Base-by-base conservation (phyloP, 2,113 vertebrate species). In the Rissa tridactyla region DNA sequence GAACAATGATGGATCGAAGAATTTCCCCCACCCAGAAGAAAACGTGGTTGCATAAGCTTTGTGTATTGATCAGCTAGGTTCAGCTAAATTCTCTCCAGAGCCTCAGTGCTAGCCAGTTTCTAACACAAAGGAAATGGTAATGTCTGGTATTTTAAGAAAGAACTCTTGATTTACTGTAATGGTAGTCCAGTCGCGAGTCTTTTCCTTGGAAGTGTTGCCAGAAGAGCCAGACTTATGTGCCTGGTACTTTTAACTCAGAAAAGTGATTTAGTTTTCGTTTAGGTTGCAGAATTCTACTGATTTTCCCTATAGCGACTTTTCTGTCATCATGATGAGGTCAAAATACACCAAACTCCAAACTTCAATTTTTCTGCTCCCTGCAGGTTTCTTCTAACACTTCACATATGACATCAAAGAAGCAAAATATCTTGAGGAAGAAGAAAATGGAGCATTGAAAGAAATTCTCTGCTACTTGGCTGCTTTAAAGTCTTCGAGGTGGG, bases 1-100 rank as follows among this genome's bases (percentile, higher is more conserved):
- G 64, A 95, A 93, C 90, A 97, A 97, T 66, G 95, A 95, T 36
- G 58, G 79, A 88, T 69, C 2, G 57, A 93, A 95, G 94, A 92
- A 86, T 90, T 96, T 87, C 27, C 46, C 52, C 62, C 82, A 49
- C 57, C 55, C 64, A 71, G 68, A 94, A 88, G 90, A 88, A 94
- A 84, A 88, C 72, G 13, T 9, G 29, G 30, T 69, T 86, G 54
- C 64, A 46, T 46, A 46, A 92, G 51, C 49, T 86, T 92, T 94
- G 84, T 89, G 91, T 94, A 82, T 90, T 70, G 84, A 92, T 66
- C 65, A 71, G 49, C 47, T 57, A 65, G 57, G 40, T 80, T 88
- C 55, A 9, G 54, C 64, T 93, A 94, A 51, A 55, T 54, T 85
- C 44, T 84, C 71, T 86, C 58, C 82, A 87, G 25, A 92, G 30